Evolutionary conservation across 2,113 vertebrate genomes (phyloP), one percentile per base, ranked within the genome.

Genomic region (Naja naja): DNA sequence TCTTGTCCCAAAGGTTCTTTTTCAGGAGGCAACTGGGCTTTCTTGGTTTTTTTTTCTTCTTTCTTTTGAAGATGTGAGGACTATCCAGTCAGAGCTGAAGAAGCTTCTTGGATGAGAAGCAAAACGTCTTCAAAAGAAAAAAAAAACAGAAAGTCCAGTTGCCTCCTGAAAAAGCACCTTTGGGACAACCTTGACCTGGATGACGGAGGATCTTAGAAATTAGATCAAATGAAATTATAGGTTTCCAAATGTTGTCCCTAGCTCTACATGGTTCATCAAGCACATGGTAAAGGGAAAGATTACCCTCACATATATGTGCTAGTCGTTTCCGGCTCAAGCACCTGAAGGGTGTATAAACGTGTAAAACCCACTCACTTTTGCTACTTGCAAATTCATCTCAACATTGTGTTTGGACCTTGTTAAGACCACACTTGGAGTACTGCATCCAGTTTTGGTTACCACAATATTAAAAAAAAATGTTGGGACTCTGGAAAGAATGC

Each of bases 231-330:
- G 18, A 1, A 1, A 0, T 45, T 87, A 92, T 92, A 95, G 94
- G 85, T 92, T 89, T 94, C 12, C 0, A 0, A 94, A 23, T 39
- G 6, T 3, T 87, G 89, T 91, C 23, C 94, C 94, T 94, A 94
- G 94, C 87, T 93, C 93, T 95, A 93, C 87, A 47, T 91, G 95
- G 94, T 95, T 94, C 94, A 95, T 90, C 89, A 94, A 43, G 64
- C 4, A 94, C 95, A 93, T 30, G 8, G 8, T 1, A 49, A 49
- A 49, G 47, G 47, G 9, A 49, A 10, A 49, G 8, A 7, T 49
- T 49, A 1, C 7, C 47, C 47, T 49, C 47, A 8, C 8, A 49
- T 8, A 49, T 10, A 49, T 7, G 47, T 49, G 8, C 47, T 49
- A 49, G 47, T 49, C 8, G 47, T 49, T 49, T 49, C 47, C 0